Evolutionary conservation across 2,888 invertebrate genomes (phyloP).

Genomic region (Pseudanteris insignis): DNA sequence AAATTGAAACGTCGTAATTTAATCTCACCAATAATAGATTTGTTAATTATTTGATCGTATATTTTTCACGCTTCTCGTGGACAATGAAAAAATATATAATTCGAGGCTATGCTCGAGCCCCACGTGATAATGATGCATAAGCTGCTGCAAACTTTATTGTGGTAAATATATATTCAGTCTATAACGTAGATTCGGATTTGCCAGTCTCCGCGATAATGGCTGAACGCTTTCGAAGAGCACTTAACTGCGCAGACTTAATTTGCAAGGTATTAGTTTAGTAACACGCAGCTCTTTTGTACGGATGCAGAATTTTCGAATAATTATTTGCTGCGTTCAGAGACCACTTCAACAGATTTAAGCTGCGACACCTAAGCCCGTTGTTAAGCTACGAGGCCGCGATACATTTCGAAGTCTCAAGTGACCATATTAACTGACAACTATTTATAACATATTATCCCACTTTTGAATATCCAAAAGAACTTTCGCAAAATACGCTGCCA

Average conservation of each 20-base stretch:
- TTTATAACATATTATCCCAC: neutral
- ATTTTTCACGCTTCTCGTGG: too few species aligned
- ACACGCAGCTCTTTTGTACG: slow-evolving; percentile 6
- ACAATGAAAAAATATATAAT: too few species aligned
- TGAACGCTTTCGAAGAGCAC: slow-evolving; percentile 5
- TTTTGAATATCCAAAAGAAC: neutral
- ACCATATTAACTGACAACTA: neutral
- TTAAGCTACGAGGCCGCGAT: neutral
- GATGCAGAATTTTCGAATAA: slow-evolving; percentile 1
- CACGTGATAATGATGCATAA: too few species aligned
- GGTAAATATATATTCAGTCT: neutral
- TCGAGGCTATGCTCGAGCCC: too few species aligned
- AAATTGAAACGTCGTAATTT: too few species aligned
- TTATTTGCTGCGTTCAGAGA: slow-evolving; percentile 2
- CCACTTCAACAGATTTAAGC: slow-evolving; percentile 6
- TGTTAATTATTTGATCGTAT: too few species aligned
- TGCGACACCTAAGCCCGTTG: slow-evolving; percentile 1
- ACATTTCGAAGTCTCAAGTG: slow-evolving; percentile 1
- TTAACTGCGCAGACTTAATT: slow-evolving; percentile 9
- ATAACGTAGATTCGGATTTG: neutral
- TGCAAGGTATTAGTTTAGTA: slow-evolving; percentile 1
- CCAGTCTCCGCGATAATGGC: slow-evolving; percentile 10
- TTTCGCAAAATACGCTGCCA: too few species aligned
- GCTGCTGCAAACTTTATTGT: too few species aligned
- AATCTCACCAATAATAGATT: too few species aligned